phyloP scores from a whole-genome alignment of 2,113 vertebrate genomes.

The Lepus americanus region DNA sequence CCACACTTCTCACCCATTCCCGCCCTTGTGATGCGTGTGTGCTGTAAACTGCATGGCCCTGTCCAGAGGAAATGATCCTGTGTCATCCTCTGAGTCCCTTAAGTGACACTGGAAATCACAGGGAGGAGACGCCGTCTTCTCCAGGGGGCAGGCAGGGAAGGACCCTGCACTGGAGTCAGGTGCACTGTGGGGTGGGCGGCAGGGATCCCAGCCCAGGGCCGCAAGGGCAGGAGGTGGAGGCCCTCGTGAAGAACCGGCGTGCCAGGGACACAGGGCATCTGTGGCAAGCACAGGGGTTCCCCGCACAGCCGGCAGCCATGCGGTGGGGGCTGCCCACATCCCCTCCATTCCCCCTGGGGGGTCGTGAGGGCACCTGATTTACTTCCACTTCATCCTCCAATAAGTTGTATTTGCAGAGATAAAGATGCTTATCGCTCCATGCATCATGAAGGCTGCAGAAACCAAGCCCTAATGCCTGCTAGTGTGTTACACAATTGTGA shows the following conservation, averaged over 20 bases:
- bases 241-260: too few species aligned
- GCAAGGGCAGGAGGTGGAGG: too few species aligned
- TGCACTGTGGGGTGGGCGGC: neutral
- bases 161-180: neutral
- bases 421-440: neutral
- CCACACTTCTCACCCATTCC: neutral
- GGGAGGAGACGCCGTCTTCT: neutral
- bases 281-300: rapidly evolving
- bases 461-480: neutral
- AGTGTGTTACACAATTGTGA: too few species aligned
- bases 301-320: rapidly evolving
- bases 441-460: neutral
- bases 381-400: neutral
- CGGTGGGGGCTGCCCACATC: neutral
- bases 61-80: neutral
- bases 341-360: neutral
- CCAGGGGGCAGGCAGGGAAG: neutral
- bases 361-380: neutral
- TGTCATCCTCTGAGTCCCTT: neutral
- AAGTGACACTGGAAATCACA: neutral
- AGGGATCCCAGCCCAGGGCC: neutral
- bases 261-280: neutral
- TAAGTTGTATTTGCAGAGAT: neutral
- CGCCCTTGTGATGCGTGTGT: rapidly evolving
- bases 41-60: neutral